Evolutionary conservation across 2,888 invertebrate species (phyloP), one percentile per base, ranked within the genome.

Genomic region (Sialis fuliginosa): DNA sequence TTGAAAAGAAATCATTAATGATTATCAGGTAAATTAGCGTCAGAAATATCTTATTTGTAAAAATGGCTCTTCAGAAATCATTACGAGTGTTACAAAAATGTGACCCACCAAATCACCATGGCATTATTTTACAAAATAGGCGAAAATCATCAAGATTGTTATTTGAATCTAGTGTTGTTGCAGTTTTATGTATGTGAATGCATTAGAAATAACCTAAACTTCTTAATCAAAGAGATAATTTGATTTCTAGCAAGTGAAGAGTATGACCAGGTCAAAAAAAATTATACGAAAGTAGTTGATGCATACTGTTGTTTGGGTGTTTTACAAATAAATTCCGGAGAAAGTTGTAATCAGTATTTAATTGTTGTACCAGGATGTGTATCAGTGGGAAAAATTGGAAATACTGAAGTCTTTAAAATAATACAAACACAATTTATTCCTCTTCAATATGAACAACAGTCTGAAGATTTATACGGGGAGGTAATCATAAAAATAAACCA

Each of bases 301-400:
- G 93, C 91, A 0, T 96, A 97, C 64, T 96, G 95, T 31, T 91
- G 95, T 60, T 70, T 98, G 47, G 98, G 98, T 41, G 91, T 95
- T 3, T 72, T 98, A 1, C 90, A 91, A 58, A 65, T 90, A 42
- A 85, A 86, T 64, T 80, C 84, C 49, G 87, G 87, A 44, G 88
- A 90, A 62, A 81, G 77, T 58, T 83, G 85, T 35, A 74, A 90
- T 46, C 71, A 90, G 44, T 95, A 91, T 59, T 74, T 98, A 48
- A 90, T 96, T 6, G 75, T 96, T 59, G 86, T 98, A 46, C 95
- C 90, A 9, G 93, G 95, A 34, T 97, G 95, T 65, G 81, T 93
- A 55, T 97, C 96, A 6, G 85, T 96, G 52, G 97, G 97, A 7
- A 96, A 96, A 69, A 81, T 98, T 41, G 83, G 83, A 42, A 92